A percentile compares a stretch with the other conserved stretches of the same genome.
Evolutionary conservation across 2,113 vertebrate species (phyloP).

Genomic region (Halichoerus grypus): DNA sequence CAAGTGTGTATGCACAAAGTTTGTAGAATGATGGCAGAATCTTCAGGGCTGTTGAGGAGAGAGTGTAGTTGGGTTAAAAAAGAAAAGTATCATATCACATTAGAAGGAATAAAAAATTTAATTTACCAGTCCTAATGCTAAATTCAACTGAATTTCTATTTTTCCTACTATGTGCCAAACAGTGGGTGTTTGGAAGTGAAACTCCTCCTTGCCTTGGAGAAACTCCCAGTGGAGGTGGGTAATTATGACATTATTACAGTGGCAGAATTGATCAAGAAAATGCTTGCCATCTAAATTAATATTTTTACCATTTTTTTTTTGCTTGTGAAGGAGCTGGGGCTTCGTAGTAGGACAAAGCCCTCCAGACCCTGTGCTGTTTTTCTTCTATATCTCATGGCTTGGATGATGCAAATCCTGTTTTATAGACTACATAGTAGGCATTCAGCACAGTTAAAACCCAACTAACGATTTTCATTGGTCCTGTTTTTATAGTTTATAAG

Average conservation of each 20-base stretch:
- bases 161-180: not conserved
- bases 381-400: not conserved
- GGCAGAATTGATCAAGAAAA: not conserved
- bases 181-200: not conserved
- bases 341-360: not conserved
- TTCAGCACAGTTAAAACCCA: not conserved
- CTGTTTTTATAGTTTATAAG: not conserved
- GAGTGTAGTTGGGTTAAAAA: not conserved
- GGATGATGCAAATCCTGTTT: not conserved
- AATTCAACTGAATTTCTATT: not conserved
- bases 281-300: not conserved
- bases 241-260: not conserved
- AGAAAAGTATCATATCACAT: not conserved
- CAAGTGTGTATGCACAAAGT: not conserved
- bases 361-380: not conserved
- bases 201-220: not conserved
- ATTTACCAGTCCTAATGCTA: not conserved
- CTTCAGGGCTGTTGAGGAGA: not conserved
- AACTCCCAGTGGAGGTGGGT: not conserved
- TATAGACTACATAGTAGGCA: not conserved
- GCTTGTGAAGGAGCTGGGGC: not conserved
- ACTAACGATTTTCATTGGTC: not conserved
- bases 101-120: not conserved
- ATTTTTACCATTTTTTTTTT: not conserved
- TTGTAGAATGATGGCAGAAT: not conserved